phyloP scores from a whole-genome alignment of 2,113 vertebrate genomes.

The Sylvicapra grimmia region DNA sequence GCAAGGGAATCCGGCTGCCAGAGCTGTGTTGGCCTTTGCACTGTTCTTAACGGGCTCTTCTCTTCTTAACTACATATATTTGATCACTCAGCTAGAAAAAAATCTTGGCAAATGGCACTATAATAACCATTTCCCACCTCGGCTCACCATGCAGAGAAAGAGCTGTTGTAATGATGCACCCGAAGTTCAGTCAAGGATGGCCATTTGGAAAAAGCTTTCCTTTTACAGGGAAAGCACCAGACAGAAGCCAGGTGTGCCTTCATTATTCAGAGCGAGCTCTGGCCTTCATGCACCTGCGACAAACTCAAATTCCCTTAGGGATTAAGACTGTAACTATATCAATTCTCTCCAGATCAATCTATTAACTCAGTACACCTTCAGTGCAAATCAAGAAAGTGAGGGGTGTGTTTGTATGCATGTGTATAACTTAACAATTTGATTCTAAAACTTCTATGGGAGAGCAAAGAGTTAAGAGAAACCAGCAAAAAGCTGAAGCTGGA shows the following conservation, averaged over 20 bases:
- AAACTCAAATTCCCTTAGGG: not conserved
- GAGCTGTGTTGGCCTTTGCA: not conserved
- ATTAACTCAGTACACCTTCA: not conserved
- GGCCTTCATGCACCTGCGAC: not conserved
- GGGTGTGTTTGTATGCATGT: not conserved
- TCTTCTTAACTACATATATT: conserved; percentile 14
- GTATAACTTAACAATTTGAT: not conserved
- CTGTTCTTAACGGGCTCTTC: not conserved
- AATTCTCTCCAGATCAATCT: not conserved
- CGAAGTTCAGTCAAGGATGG: not conserved
- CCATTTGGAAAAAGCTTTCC: not conserved
- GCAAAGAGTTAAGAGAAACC: not conserved
- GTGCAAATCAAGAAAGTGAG: not conserved
- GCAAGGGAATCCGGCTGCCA: not conserved
- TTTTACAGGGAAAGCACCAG: not conserved
- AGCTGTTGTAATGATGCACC: not conserved
- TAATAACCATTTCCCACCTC: not conserved
- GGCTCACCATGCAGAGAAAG: not conserved
- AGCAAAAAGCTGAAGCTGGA: not conserved
- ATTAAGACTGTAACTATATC: not conserved
- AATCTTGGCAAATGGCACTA: conserved; percentile 22
- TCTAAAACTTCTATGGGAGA: not conserved
- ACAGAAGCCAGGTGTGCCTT: not conserved
- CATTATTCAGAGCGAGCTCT: not conserved
- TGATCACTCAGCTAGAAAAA: conserved; percentile 51